phyloP scores from a whole-genome alignment of 1,140 invertebrate genomes.

The Drosophila busckii region DNA sequence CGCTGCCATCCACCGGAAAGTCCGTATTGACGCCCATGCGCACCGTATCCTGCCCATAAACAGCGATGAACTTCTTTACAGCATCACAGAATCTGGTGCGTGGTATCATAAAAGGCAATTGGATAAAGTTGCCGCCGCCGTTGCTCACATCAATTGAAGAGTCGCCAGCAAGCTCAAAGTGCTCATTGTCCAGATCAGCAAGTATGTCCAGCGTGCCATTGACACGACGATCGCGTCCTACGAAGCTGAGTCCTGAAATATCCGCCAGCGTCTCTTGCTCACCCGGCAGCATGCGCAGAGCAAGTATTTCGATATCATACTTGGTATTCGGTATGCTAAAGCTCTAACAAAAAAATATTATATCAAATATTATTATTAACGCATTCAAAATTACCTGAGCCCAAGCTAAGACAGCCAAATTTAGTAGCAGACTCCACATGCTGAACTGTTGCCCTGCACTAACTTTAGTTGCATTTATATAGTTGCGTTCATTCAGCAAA shows the following conservation, averaged over 20 bases:
- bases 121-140: constrained; percentile 17
- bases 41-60: constrained; percentile 5
- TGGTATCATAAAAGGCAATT: constrained; percentile 7
- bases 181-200: constrained; percentile 4
- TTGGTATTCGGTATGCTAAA: too few relatives aligned
- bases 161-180: constrained; percentile 4
- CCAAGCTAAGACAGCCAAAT: too few relatives aligned
- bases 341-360: too few relatives aligned
- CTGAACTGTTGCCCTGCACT: neutral
- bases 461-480: neutral
- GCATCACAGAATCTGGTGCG: constrained; percentile 7
- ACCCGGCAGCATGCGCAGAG: too few relatives aligned
- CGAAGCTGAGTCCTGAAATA: too few relatives aligned
- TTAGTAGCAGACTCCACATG: too few relatives aligned
- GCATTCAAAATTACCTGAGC: too few relatives aligned
- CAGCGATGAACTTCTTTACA: neutral
- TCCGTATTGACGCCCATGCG: constrained; percentile 16
- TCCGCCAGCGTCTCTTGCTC: too few relatives aligned
- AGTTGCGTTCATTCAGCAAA: neutral
- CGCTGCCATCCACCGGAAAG: constrained; percentile 2
- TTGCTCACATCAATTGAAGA: constrained; percentile 11
- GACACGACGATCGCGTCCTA: constrained; percentile 9
- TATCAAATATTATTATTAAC: too few relatives aligned
- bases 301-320: too few relatives aligned
- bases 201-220: constrained; percentile 26